Conservation (phyloP, 2,797 vertebrate species). For the Thaleichthys pacificus region DNA sequence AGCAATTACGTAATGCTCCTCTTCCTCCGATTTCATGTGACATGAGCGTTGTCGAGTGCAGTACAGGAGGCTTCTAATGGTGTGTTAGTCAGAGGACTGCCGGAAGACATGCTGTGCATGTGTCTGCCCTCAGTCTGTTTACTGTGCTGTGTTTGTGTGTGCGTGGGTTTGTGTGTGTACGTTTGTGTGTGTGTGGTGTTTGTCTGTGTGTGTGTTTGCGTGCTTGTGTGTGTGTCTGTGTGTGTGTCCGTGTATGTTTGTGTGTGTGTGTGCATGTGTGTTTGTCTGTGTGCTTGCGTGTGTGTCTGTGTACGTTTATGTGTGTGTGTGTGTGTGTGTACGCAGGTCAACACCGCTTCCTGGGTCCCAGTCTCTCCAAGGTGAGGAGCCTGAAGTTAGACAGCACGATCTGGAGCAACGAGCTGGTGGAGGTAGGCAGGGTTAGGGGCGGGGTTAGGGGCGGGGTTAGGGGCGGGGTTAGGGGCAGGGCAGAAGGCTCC, state of each 20-base stretch:
- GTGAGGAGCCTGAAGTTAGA: constrained; percentile 94
- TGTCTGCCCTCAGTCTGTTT: constrained; percentile 57
- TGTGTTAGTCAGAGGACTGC: constrained; percentile 64
- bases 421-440: constrained; percentile 88
- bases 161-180: neutral
- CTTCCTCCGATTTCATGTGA: constrained; percentile 75
- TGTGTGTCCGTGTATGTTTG: neutral
- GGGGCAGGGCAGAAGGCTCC: too few relatives aligned
- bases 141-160: constrained; percentile 33
- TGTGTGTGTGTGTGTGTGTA: constrained; percentile 1
- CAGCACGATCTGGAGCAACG: constrained; percentile 93
- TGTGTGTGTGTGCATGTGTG: neutral
- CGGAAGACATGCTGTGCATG: constrained; percentile 56
- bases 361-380: constrained; percentile 91
- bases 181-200: too few relatives aligned
- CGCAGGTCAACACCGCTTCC: constrained; percentile 89
- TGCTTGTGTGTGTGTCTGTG: too few relatives aligned
- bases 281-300: neutral
- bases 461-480: too few relatives aligned
- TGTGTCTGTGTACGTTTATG: neutral
- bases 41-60: constrained; percentile 72
- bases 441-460: too few relatives aligned
- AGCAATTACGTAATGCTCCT: constrained; percentile 78
- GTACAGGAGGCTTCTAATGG: constrained; percentile 61
- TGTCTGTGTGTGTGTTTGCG: neutral